Conservation (phyloP, 1,140 invertebrate species). For the Cryptotermes secundus region DNA sequence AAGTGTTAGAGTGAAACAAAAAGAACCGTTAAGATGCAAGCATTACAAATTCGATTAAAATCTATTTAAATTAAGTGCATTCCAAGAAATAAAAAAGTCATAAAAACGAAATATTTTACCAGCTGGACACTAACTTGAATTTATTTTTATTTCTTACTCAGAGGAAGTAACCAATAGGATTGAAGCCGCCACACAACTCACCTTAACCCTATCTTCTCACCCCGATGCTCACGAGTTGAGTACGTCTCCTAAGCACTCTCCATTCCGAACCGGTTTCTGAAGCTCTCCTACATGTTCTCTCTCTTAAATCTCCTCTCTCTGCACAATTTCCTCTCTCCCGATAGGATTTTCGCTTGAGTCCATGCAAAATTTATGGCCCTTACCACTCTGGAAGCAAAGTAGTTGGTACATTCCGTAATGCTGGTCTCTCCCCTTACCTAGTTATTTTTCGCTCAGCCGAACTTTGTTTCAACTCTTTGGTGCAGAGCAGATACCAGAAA, state of each 20-base stretch:
- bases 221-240: neutral
- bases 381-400: neutral
- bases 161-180: neutral
- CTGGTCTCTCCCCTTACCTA: neutral
- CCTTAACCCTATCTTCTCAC: constrained; percentile 10
- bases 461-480: constrained; percentile 15
- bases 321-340: neutral
- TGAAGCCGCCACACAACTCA: neutral
- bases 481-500: neutral
- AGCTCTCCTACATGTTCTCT: neutral
- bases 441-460: neutral
- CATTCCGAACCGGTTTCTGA: neutral
- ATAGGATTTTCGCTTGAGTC: constrained; percentile 11
- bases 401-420: neutral
- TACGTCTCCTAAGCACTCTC: neutral
- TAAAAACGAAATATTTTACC: no score
- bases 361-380: neutral
- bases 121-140: no score
- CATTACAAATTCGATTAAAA: no score
- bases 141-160: neutral
- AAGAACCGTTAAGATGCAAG: no score
- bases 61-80: no score
- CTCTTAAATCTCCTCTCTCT: neutral
- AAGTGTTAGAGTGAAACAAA: no score
- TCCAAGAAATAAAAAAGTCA: no score